These are phyloP conservation scores for Lasioglossum lativentre DNA, from an alignment of 2,888 invertebrate genomes.

Conservation along the genomic window DNA sequence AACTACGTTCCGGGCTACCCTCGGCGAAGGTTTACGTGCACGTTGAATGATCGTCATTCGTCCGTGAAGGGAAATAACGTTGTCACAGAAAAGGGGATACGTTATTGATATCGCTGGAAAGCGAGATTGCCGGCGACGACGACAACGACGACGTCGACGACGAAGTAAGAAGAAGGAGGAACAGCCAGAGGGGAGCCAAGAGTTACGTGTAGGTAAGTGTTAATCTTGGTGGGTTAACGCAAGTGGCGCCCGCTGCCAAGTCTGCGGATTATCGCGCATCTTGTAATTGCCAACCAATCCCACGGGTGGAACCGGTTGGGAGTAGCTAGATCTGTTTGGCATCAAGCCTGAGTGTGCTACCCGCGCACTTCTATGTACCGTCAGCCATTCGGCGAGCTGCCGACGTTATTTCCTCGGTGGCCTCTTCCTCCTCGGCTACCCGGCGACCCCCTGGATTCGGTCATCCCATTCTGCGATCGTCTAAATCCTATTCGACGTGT, in stretches of 20 bases:
- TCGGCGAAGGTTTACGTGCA: slow-evolving; percentile 12
- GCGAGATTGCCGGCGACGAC: slow-evolving; percentile 54
- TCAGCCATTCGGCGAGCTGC: slow-evolving; percentile 71
- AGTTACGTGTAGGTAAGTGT: slow-evolving; percentile 83
- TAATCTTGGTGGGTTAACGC: slow-evolving; percentile 84
- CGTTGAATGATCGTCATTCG: slow-evolving; percentile 41
- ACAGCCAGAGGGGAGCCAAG: slow-evolving; percentile 75
- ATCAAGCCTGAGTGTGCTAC: slow-evolving; percentile 84
- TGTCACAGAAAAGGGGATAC: slow-evolving; percentile 47
- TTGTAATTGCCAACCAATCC: slow-evolving; percentile 85
- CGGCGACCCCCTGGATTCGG: slow-evolving; percentile 25
- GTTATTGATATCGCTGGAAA: slow-evolving; percentile 72
- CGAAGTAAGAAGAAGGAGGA: slow-evolving; percentile 63
- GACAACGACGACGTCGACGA: slow-evolving; percentile 56
- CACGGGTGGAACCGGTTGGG: slow-evolving; percentile 79
- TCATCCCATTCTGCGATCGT: slow-evolving; percentile 67
- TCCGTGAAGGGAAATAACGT: slow-evolving; percentile 50
- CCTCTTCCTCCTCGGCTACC: slow-evolving; percentile 52
- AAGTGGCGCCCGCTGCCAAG: slow-evolving; percentile 83
- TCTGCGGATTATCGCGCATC: slow-evolving; percentile 84
- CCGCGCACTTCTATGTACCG: slow-evolving; percentile 72
- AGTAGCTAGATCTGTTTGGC: slow-evolving; percentile 82
- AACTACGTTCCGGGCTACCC: slow-evolving; percentile 14
- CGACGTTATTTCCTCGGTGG: slow-evolving; percentile 74
- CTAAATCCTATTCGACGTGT: slow-evolving; percentile 74